Conservation (phyloP, 2,888 invertebrate species). For the Willowsia nigromaculata region DNA sequence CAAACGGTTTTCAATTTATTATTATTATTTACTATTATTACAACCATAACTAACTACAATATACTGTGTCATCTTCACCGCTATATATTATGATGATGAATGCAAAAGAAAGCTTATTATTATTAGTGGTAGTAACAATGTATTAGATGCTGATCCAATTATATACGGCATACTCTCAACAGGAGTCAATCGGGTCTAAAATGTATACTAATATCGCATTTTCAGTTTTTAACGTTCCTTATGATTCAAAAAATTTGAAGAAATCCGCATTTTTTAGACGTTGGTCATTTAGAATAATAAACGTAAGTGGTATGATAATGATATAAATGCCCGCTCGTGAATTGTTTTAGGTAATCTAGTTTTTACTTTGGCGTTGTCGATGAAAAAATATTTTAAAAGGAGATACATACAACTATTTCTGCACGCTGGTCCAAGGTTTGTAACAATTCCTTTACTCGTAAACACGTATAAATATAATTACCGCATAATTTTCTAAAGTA, state of each 20-base stretch:
- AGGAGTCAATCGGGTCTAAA: neutral
- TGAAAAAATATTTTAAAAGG: constrained; percentile 25
- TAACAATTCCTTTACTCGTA: constrained; percentile 62
- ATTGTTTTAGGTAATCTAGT: constrained; percentile 1
- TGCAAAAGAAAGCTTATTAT: constrained; percentile 12
- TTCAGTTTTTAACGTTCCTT: constrained; percentile 11
- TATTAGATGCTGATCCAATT: neutral
- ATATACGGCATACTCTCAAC: neutral
- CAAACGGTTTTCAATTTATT: constrained; percentile 46
- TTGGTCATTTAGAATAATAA: neutral
- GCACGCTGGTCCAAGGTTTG: constrained; percentile 70
- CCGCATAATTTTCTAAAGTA: constrained; percentile 4
- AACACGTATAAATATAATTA: neutral
- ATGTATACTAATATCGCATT: constrained; percentile 35
- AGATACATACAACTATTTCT: constrained; percentile 54
- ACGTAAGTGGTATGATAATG: neutral
- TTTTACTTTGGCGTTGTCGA: constrained; percentile 47
- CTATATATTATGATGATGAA: neutral
- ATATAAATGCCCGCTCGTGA: neutral
- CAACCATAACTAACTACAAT: neutral
- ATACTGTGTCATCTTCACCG: constrained; percentile 16
- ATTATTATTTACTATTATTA: constrained; percentile 27
- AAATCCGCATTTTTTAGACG: constrained; percentile 19
- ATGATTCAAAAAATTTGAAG: neutral
- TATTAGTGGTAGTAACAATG: neutral